These are phyloP conservation scores for Tubulanus polymorphus DNA, from an alignment of 2,888 invertebrate genomes.

Conservation along the genomic window DNA sequence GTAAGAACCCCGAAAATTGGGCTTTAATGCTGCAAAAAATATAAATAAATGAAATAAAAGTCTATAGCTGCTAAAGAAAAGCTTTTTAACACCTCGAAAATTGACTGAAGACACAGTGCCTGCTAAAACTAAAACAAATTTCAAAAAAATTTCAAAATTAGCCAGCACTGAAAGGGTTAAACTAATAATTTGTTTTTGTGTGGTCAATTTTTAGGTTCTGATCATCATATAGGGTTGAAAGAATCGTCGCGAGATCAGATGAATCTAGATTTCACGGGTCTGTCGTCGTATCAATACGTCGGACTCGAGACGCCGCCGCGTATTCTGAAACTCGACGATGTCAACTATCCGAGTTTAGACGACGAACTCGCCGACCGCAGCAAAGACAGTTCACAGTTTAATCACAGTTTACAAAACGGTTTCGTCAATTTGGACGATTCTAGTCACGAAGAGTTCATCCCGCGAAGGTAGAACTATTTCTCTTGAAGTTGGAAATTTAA, in stretches of 20 bases:
- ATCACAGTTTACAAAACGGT: background rate
- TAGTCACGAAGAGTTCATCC: no score
- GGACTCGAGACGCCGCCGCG: conserved; percentile 86
- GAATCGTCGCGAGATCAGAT: conserved; percentile 22
- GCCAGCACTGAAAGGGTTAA: no score
- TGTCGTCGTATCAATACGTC: conserved; percentile 59
- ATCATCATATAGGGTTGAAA: conserved; percentile 35
- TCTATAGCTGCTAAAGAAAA: no score
- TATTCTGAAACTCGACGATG: conserved; percentile 76
- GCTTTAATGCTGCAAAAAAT: no score
- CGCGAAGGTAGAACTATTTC: no score
- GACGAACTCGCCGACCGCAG: conserved; percentile 5
- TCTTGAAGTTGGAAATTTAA: no score
- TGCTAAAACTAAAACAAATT: no score
- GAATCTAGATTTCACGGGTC: conserved; percentile 17
- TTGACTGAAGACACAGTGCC: no score
- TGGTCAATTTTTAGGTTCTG: conserved; percentile 34
- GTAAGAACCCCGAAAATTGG: no score
- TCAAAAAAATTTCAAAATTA: no score
- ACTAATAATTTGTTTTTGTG: background rate
- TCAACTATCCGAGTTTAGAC: conserved; percentile 26
- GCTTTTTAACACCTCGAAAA: no score
- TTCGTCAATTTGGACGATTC: background rate
- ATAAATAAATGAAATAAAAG: no score
- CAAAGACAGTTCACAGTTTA: background rate